phyloP scores from a whole-genome alignment of 2,113 vertebrate genomes.

The Cephalopterus ornatus region DNA sequence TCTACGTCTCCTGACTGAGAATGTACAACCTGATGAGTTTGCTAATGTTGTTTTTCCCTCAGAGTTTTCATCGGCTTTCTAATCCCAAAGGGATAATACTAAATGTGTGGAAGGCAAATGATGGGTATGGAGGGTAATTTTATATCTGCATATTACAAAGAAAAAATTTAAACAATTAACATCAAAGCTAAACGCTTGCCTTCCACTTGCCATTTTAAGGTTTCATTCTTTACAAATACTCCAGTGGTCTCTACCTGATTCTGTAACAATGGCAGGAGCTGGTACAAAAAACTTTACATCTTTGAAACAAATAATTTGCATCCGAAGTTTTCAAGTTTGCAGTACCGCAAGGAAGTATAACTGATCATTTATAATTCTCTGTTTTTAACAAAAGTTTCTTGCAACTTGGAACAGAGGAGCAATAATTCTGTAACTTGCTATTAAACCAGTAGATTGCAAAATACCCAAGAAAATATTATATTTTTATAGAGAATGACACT shows the following conservation, averaged over 20 bases:
- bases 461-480: background rate
- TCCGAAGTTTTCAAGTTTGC: background rate
- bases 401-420: background rate
- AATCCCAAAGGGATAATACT: background rate
- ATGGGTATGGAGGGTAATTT: background rate
- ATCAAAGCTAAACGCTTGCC: background rate
- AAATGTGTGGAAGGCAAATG: background rate
- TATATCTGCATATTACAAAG: background rate
- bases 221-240: background rate
- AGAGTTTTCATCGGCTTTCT: background rate
- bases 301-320: background rate
- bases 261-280: background rate
- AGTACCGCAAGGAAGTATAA: background rate
- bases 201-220: background rate
- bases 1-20: background rate
- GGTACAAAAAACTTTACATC: background rate
- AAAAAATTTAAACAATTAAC: background rate
- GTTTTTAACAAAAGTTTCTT: background rate
- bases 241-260: background rate
- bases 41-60: background rate
- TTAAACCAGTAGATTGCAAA: background rate
- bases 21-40: fast-evolving
- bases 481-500: background rate
- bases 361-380: background rate
- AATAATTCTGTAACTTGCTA: background rate